A percentile compares a stretch with the other conserved stretches of the same genome.
Conservation (phyloP, 2,888 invertebrate genomes). For the Craniophora ligustri region DNA sequence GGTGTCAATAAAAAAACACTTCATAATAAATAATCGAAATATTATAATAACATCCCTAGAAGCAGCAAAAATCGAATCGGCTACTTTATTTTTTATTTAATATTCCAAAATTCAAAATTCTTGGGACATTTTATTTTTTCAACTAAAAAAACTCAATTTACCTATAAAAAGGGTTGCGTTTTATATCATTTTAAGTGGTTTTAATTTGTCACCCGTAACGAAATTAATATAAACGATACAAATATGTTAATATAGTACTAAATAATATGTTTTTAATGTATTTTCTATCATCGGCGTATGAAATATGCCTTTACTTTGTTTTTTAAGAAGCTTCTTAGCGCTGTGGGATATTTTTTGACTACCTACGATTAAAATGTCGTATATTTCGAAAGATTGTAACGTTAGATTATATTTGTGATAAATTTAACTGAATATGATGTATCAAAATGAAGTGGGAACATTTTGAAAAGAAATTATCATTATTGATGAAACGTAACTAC, state of each 20-base stretch:
- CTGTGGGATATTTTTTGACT: slow-evolving; percentile 47
- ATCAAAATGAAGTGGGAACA: slow-evolving; percentile 18
- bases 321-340: slow-evolving; percentile 51
- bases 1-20: no score
- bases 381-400: slow-evolving; percentile 24
- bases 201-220: slow-evolving; percentile 81
- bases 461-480: background rate
- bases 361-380: slow-evolving; percentile 39
- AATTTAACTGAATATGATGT: slow-evolving; percentile 30
- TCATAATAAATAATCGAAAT: no score
- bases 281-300: slow-evolving; percentile 51
- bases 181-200: slow-evolving; percentile 68
- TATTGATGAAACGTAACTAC: background rate
- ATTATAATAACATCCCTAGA: no score
- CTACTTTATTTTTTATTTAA: slow-evolving; percentile 20
- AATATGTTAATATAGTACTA: slow-evolving; percentile 70
- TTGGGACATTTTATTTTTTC: slow-evolving; percentile 17
- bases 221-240: slow-evolving; percentile 68
- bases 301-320: slow-evolving; percentile 45
- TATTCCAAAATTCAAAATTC: slow-evolving; percentile 6
- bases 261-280: slow-evolving; percentile 52
- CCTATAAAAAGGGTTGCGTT: slow-evolving; percentile 47
- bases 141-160: slow-evolving; percentile 1
- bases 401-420: slow-evolving; percentile 24
- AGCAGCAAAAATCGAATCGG: slow-evolving; percentile 29